Conservation (phyloP, 2,888 invertebrate species). For the Periphyllus acericola region DNA sequence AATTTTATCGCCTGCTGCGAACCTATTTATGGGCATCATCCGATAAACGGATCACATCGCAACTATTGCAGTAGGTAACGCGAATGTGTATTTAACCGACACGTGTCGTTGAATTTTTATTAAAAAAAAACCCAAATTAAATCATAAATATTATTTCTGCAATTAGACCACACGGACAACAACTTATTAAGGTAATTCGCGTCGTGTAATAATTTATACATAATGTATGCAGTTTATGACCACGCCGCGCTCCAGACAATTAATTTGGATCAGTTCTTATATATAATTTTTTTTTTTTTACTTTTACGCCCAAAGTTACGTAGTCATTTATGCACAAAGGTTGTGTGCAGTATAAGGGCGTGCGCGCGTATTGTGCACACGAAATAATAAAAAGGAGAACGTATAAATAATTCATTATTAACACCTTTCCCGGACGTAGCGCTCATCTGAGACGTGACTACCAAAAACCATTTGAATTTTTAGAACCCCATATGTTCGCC, state of each 20-base stretch:
- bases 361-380: background rate
- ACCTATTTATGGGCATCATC: too few species aligned
- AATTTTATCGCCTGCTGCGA: too few species aligned
- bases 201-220: background rate
- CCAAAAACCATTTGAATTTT: conserved; percentile 55
- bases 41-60: too few species aligned
- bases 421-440: conserved; percentile 59
- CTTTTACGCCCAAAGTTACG: background rate
- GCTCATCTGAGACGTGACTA: conserved; percentile 58
- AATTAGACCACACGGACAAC: too few species aligned
- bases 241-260: background rate
- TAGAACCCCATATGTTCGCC: conserved; percentile 37
- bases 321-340: conserved; percentile 54
- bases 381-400: conserved; percentile 18
- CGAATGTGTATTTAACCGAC: too few species aligned
- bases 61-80: too few species aligned
- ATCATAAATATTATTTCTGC: too few species aligned
- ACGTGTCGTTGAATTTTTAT: too few species aligned
- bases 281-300: conserved; percentile 15
- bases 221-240: background rate
- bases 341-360: background rate
- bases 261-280: conserved; percentile 10
- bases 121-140: too few species aligned
- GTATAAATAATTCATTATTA: conserved; percentile 57
- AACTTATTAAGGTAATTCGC: too few species aligned